A percentile compares a stretch with the other conserved stretches of the same genome.
Conservation (phyloP, 2,888 invertebrate genomes). For the Serrognathus titanus region DNA sequence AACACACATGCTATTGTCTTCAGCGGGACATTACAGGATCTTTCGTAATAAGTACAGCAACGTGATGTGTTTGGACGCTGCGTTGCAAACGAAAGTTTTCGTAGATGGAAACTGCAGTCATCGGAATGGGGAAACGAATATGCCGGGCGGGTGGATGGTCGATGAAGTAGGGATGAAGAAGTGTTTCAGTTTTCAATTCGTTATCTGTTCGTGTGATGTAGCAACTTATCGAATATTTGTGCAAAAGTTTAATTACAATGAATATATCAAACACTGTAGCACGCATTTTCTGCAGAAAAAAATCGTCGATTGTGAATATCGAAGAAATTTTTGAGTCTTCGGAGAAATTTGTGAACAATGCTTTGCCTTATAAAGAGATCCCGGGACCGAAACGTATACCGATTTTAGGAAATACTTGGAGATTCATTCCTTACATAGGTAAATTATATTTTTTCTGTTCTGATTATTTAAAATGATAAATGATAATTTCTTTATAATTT, state of each 20-base stretch:
- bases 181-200: too few species aligned
- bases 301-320: slow-evolving; percentile 13
- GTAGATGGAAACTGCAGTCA: too few species aligned
- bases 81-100: too few species aligned
- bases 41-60: too few species aligned
- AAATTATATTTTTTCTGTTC: slow-evolving; percentile 30
- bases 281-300: slow-evolving; percentile 8
- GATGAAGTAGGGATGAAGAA: too few species aligned
- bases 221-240: too few species aligned
- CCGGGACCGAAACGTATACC: slow-evolving; percentile 62
- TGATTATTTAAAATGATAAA: not conserved
- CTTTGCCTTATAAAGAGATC: slow-evolving; percentile 55
- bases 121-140: too few species aligned
- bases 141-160: too few species aligned
- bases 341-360: slow-evolving; percentile 38
- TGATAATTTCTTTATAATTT: not conserved
- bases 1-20: too few species aligned
- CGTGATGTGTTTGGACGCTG: too few species aligned
- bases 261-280: not conserved
- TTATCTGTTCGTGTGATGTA: too few species aligned
- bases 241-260: not conserved
- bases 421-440: slow-evolving; percentile 61
- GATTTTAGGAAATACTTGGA: slow-evolving; percentile 60
- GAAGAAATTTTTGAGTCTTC: slow-evolving; percentile 37
- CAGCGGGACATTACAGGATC: too few species aligned